These are phyloP conservation scores for Oxygymnocypris stewartii DNA, from an alignment of 2,113 vertebrate genomes.

Conservation along the genomic window DNA sequence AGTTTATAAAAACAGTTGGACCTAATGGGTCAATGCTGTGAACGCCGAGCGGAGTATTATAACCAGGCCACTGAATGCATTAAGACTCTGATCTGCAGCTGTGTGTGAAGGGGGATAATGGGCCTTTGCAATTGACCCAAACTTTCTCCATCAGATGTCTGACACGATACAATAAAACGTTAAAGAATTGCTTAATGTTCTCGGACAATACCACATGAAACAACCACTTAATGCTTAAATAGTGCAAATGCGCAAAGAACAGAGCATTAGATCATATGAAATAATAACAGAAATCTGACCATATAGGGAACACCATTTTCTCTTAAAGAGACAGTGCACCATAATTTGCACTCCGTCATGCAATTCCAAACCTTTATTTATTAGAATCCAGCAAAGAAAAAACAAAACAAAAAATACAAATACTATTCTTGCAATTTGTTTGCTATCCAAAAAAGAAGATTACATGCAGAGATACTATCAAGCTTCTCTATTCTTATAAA, in stretches of 20 bases:
- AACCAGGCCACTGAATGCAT: slow-evolving; percentile 37
- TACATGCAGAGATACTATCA: too few species aligned
- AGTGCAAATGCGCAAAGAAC: background rate
- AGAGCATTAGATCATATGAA: background rate
- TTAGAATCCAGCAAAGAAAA: too few species aligned
- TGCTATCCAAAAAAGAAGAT: too few species aligned
- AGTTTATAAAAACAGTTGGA: slow-evolving; percentile 54
- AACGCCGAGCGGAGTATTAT: slow-evolving; percentile 42
- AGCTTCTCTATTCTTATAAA: too few species aligned
- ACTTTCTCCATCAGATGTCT: slow-evolving; percentile 25
- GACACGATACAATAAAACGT: slow-evolving; percentile 8
- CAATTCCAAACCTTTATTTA: background rate
- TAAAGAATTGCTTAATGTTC: background rate
- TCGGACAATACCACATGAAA: background rate
- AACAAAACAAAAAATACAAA: too few species aligned
- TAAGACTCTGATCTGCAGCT: slow-evolving; percentile 28
- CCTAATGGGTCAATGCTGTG: slow-evolving; percentile 39
- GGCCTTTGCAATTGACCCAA: slow-evolving; percentile 24
- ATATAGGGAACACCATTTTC: background rate
- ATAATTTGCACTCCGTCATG: background rate
- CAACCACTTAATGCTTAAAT: background rate
- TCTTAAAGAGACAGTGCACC: background rate
- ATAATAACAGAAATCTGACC: background rate
- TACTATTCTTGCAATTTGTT: too few species aligned
- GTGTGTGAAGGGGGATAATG: slow-evolving; percentile 20